Conservation (phyloP, 2,888 invertebrate species). For the Drosophila prostipennis region DNA sequence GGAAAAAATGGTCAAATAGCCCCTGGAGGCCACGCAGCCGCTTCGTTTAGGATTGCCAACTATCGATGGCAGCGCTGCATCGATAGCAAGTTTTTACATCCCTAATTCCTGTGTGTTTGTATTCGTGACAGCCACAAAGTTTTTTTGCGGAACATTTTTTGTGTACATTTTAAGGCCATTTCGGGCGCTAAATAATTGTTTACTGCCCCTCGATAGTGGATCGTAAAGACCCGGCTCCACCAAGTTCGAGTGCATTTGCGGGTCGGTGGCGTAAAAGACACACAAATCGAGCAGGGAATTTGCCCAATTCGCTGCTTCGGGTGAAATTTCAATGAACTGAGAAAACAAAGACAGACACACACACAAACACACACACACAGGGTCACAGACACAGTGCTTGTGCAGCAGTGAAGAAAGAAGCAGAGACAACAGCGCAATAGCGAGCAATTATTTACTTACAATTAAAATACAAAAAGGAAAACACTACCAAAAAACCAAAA, state of each 20-base stretch:
- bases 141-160: conserved; percentile 81
- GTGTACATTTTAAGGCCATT: conserved; percentile 77
- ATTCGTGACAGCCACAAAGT: conserved; percentile 81
- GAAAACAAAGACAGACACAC: conserved; percentile 78
- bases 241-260: conserved; percentile 49
- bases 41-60: neutral
- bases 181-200: conserved; percentile 66
- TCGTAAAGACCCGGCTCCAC: conserved; percentile 48
- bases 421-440: conserved; percentile 77
- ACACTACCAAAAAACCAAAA: conserved; percentile 42
- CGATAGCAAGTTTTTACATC: conserved; percentile 50
- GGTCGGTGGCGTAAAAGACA: conserved; percentile 62
- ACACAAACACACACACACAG: conserved; percentile 75
- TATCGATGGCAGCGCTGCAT: conserved; percentile 52
- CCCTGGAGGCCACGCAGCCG: neutral
- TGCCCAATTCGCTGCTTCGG: conserved; percentile 72
- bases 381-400: conserved; percentile 51
- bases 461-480: conserved; percentile 56
- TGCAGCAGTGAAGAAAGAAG: conserved; percentile 69
- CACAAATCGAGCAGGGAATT: conserved; percentile 66
- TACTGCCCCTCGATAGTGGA: conserved; percentile 59
- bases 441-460: conserved; percentile 77
- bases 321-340: conserved; percentile 83
- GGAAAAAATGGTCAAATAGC: neutral
- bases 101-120: conserved; percentile 75